Percentiles rank a stretch among this genome's conserved stretches.
Evolutionary conservation across 2,888 invertebrate species (phyloP).

Genomic region (Vannuccia rotundouncinata): DNA sequence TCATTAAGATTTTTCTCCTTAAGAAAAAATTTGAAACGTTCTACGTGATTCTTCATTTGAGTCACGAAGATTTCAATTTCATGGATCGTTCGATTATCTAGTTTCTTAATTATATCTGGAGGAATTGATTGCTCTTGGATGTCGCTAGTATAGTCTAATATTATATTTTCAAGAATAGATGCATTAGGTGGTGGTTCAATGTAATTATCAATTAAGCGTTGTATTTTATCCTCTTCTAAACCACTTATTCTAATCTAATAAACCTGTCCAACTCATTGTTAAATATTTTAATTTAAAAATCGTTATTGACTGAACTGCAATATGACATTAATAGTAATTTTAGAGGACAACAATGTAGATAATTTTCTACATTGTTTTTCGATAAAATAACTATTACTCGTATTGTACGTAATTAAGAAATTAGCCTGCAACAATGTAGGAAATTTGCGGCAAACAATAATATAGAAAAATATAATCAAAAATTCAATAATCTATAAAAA

Average conservation of each 20-base stretch:
- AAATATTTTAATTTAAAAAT: not conserved
- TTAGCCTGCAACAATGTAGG: too few relatives aligned
- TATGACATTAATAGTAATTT: not conserved
- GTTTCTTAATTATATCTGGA: too few relatives aligned
- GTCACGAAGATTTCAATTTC: conserved; percentile 21
- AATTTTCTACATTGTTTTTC: too few relatives aligned
- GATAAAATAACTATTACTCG: too few relatives aligned
- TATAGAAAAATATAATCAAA: too few relatives aligned
- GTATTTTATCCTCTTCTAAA: conserved; percentile 19
- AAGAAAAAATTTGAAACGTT: conserved; percentile 7
- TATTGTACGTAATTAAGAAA: too few relatives aligned
- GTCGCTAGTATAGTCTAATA: not conserved
- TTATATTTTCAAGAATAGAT: conserved; percentile 18
- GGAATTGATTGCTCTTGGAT: too few relatives aligned
- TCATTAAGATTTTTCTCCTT: conserved; percentile 16
- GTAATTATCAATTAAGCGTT: conserved; percentile 16
- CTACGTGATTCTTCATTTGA: conserved; percentile 2
- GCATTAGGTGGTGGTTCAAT: not conserved
- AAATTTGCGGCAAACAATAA: too few relatives aligned
- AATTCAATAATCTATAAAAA: too few relatives aligned
- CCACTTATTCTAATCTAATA: not conserved
- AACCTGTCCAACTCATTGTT: not conserved
- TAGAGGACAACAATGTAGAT: not conserved
- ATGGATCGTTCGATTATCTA: conserved; percentile 5
- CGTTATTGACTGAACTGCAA: not conserved